A percentile compares a stretch with the other conserved stretches of the same genome.
phyloP scores from a whole-genome alignment of 2,888 invertebrate species.

The Myopa tessellatipennis region DNA sequence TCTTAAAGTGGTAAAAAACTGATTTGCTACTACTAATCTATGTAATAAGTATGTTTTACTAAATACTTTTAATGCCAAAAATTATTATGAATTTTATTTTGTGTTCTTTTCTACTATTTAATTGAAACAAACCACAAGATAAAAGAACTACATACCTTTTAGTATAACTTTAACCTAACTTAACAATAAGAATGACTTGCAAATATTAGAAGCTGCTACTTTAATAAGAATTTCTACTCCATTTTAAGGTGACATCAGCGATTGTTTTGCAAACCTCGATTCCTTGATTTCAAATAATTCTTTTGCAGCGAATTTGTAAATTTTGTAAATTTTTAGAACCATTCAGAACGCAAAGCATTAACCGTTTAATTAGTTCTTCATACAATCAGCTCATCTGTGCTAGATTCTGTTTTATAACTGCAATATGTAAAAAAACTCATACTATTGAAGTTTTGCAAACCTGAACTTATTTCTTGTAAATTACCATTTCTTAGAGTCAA shows the following conservation, averaged over 20 bases:
- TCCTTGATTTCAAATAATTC: slow-evolving; percentile 12
- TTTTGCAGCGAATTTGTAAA: slow-evolving; percentile 37
- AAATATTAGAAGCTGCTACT: slow-evolving; percentile 20
- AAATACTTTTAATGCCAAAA: slow-evolving; percentile 23
- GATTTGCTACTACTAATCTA: slow-evolving; percentile 22
- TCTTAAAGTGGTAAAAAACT: slow-evolving; percentile 26
- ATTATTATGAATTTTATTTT: slow-evolving; percentile 6
- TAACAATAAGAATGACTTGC: not conserved
- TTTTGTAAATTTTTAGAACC: slow-evolving; percentile 34
- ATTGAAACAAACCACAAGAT: slow-evolving; percentile 19
- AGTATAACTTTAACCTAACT: not conserved
- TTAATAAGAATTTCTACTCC: slow-evolving; percentile 24
- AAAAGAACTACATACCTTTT: not conserved
- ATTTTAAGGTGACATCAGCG: slow-evolving; percentile 21
- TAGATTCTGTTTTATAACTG: not conserved
- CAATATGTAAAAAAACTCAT: not conserved
- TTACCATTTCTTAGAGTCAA: slow-evolving; percentile 28
- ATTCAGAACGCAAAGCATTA: slow-evolving; percentile 6
- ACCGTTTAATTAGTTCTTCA: not conserved
- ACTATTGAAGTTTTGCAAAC: not conserved
- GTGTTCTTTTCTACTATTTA: not conserved
- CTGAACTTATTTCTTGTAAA: slow-evolving; percentile 28
- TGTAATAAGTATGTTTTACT: slow-evolving; percentile 38
- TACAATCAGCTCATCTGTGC: not conserved
- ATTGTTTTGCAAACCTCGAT: slow-evolving; percentile 20